Conservation (phyloP, 2,888 invertebrate species). For the Sesia apiformis region DNA sequence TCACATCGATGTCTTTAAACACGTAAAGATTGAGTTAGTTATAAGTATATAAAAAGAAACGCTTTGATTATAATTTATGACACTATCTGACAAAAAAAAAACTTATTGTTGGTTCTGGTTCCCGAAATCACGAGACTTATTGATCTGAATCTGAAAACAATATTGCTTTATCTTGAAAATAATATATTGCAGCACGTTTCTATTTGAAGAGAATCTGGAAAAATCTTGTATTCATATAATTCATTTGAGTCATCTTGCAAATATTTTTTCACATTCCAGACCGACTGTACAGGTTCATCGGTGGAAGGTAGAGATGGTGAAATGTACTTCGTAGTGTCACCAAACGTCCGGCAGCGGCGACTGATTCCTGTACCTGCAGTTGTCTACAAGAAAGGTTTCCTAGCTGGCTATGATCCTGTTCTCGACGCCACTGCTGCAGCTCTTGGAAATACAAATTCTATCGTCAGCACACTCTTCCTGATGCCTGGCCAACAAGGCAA, state of each 20-base stretch:
- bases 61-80: too few species aligned
- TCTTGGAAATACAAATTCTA: constrained; percentile 80
- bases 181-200: too few species aligned
- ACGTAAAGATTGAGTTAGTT: too few species aligned
- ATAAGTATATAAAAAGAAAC: too few species aligned
- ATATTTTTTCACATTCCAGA: constrained; percentile 66
- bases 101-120: too few species aligned
- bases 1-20: too few species aligned
- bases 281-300: constrained; percentile 84
- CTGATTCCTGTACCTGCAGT: constrained; percentile 89
- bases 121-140: too few species aligned
- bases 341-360: constrained; percentile 84
- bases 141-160: too few species aligned
- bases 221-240: too few species aligned
- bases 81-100: too few species aligned
- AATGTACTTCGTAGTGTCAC: constrained; percentile 89
- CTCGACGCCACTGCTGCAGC: constrained; percentile 89
- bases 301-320: constrained; percentile 87
- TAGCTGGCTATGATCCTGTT: constrained; percentile 89
- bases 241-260: not conserved
- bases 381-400: constrained; percentile 82
- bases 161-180: too few species aligned
- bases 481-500: constrained; percentile 91
- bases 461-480: constrained; percentile 85
- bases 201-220: too few species aligned